phyloP scores from a whole-genome alignment of 2,113 vertebrate genomes.

The Hydropotes inermis region DNA sequence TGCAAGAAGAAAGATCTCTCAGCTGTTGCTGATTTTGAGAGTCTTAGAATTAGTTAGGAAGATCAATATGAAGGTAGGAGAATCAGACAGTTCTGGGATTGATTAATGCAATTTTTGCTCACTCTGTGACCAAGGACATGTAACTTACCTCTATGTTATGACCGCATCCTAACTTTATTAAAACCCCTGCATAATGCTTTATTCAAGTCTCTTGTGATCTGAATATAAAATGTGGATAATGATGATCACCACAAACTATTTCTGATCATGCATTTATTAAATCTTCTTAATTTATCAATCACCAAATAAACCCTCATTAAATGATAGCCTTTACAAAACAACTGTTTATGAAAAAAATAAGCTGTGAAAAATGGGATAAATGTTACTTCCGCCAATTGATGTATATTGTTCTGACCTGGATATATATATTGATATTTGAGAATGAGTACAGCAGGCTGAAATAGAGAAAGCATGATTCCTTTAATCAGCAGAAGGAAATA shows the following conservation, averaged over 20 bases:
- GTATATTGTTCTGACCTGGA: neutral
- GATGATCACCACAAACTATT: neutral
- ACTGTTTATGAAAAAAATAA: neutral
- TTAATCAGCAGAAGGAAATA: neutral
- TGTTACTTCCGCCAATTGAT: neutral
- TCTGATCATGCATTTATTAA: neutral
- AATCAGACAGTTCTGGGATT: neutral
- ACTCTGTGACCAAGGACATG: neutral
- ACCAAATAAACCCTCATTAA: neutral
- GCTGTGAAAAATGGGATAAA: neutral
- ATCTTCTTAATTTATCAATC: neutral
- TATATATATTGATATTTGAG: neutral
- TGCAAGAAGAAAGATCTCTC: neutral
- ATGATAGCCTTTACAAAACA: neutral
- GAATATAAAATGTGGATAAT: neutral
- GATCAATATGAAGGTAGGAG: neutral
- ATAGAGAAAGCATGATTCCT: neutral
- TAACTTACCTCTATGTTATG: neutral
- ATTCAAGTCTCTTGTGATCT: neutral
- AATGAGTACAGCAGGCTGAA: neutral
- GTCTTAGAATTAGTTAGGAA: neutral
- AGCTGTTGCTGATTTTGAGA: neutral
- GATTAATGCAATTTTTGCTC: neutral
- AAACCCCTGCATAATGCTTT: neutral
- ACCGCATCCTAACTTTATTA: neutral